Percentiles rank a stretch among this genome's conserved stretches.
Conservation (phyloP, 1,140 invertebrate genomes). For the Drosophila murphyi region DNA sequence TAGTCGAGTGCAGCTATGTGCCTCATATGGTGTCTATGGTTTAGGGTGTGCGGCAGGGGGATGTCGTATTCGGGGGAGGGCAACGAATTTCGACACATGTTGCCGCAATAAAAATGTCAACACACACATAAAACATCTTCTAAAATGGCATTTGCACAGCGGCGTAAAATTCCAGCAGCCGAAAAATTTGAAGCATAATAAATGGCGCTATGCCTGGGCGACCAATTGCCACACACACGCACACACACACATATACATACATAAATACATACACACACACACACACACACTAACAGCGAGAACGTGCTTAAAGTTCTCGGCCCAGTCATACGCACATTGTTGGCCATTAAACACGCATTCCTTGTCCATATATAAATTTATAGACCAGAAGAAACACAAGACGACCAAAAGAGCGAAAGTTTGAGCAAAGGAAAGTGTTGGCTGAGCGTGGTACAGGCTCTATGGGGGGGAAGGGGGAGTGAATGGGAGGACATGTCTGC, state of each 20-base stretch:
- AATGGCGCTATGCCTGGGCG: slow-evolving; percentile 61
- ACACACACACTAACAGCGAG: slow-evolving; percentile 19
- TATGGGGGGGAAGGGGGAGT: too few relatives aligned
- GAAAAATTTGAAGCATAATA: slow-evolving; percentile 80
- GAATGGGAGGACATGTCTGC: too few relatives aligned
- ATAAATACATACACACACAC: not conserved
- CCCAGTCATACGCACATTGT: slow-evolving; percentile 62
- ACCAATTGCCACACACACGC: slow-evolving; percentile 37
- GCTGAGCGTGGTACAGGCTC: not conserved
- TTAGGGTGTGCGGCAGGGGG: not conserved
- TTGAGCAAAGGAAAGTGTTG: slow-evolving; percentile 57
- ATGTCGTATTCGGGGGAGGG: not conserved
- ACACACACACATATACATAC: not conserved
- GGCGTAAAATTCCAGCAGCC: slow-evolving; percentile 63
- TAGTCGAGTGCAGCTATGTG: slow-evolving; percentile 24
- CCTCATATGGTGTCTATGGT: slow-evolving; percentile 2
- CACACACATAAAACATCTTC: slow-evolving; percentile 82
- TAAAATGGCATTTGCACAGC: slow-evolving; percentile 77
- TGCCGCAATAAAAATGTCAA: slow-evolving; percentile 82
- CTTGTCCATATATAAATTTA: slow-evolving; percentile 78
- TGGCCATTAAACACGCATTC: slow-evolving; percentile 83
- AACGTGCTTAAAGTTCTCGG: slow-evolving; percentile 61
- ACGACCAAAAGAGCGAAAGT: slow-evolving; percentile 27
- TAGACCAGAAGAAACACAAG: slow-evolving; percentile 68
- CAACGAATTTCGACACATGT: slow-evolving; percentile 76